phyloP scores from a whole-genome alignment of 2,888 invertebrate genomes.

The Drosophila merina region DNA sequence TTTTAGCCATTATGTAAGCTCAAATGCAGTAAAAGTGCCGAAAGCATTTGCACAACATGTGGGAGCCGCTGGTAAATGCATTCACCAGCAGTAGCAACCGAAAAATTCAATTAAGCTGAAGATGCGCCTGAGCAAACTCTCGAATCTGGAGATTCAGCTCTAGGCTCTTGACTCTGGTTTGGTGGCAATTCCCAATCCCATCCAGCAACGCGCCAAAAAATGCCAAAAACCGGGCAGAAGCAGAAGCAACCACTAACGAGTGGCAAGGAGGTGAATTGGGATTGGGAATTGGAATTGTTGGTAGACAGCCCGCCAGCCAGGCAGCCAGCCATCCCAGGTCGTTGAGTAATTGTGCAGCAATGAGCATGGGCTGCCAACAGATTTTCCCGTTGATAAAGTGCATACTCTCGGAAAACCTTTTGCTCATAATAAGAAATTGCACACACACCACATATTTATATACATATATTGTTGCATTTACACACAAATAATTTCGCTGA shows the following conservation, averaged over 20 bases:
- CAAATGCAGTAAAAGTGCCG: constrained; percentile 67
- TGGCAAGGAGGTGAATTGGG: constrained; percentile 46
- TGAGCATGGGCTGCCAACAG: constrained; percentile 70
- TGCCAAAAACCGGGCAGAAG: constrained; percentile 55
- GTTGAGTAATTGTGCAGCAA: constrained; percentile 78
- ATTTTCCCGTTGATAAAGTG: constrained; percentile 76
- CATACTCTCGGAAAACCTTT: constrained; percentile 60
- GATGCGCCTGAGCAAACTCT: constrained; percentile 63
- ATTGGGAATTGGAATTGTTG: constrained; percentile 46
- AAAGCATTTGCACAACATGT: constrained; percentile 80
- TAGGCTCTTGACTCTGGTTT: constrained; percentile 54
- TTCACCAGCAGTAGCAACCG: constrained; percentile 55
- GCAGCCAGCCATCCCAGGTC: constrained; percentile 54
- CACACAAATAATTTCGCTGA: constrained; percentile 46
- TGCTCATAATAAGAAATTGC: constrained; percentile 75
- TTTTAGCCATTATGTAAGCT: constrained; percentile 69
- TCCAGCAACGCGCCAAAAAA: constrained; percentile 56
- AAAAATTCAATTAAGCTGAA: constrained; percentile 79
- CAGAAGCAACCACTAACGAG: constrained; percentile 59
- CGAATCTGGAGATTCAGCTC: constrained; percentile 16
- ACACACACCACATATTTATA: constrained; percentile 27
- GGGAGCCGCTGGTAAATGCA: constrained; percentile 77
- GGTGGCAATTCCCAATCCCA: constrained; percentile 33
- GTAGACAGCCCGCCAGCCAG: background rate
- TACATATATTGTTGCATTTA: constrained; percentile 24